phyloP scores from a whole-genome alignment of 1,140 invertebrate genomes.

The Chironomus tepperi region DNA sequence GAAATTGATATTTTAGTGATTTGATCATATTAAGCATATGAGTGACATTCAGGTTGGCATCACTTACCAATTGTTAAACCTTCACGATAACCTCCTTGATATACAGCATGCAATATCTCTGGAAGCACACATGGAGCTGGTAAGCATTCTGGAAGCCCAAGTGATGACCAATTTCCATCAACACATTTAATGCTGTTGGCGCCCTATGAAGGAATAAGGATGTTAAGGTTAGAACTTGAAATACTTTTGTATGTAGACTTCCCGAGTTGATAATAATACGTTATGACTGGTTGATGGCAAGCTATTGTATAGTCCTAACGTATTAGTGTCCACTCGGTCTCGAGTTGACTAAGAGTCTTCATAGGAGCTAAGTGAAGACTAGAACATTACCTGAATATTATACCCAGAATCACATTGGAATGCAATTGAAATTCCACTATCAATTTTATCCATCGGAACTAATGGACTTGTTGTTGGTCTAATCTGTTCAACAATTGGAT shows the following conservation, averaged over 20 bases:
- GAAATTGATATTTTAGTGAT: neutral
- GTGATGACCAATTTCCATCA: slow-evolving; percentile 68
- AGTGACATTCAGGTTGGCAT: too few relatives aligned
- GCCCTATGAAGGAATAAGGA: too few relatives aligned
- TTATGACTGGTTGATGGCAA: too few relatives aligned
- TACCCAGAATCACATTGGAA: slow-evolving; percentile 38
- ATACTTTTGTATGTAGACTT: too few relatives aligned
- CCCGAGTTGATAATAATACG: too few relatives aligned
- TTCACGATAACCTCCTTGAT: slow-evolving; percentile 63
- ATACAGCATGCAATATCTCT: slow-evolving; percentile 58
- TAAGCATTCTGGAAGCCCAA: slow-evolving; percentile 63
- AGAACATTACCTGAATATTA: slow-evolving; percentile 34
- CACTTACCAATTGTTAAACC: slow-evolving; percentile 55
- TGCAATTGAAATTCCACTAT: slow-evolving; percentile 37
- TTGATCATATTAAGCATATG: neutral
- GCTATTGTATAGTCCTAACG: too few relatives aligned
- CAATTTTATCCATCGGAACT: slow-evolving; percentile 38
- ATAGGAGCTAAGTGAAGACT: too few relatives aligned
- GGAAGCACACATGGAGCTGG: slow-evolving; percentile 69
- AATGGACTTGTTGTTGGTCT: slow-evolving; percentile 34
- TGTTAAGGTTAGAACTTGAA: too few relatives aligned
- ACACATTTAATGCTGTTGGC: slow-evolving; percentile 61
- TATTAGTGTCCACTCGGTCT: too few relatives aligned
- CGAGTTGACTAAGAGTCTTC: too few relatives aligned
- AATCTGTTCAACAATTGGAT: slow-evolving; percentile 33